Evolutionary conservation across 2,888 invertebrate species (phyloP), one percentile per base, ranked within the genome.

Genomic region (Autographa gamma): DNA sequence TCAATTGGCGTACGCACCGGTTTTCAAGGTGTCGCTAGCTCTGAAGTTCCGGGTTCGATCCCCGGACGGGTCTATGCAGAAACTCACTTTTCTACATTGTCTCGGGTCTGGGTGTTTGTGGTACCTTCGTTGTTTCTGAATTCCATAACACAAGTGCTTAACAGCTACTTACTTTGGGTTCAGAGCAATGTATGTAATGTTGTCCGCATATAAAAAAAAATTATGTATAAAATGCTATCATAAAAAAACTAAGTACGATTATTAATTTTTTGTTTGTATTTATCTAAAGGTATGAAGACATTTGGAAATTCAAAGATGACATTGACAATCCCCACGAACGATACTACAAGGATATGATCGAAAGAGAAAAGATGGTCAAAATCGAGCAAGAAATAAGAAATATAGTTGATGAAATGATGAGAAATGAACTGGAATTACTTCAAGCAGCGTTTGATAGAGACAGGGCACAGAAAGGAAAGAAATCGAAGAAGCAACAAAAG

Each of bases 301-400:
- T 97, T 32, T 99, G 99, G 99, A 97, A 97, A 83, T 96, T 97
- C 67, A 97, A 97, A 88, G 97, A 98, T 82, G 98, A 98, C 86
- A 93, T 96, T 0, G 94, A 96, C 1, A 98, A 98, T 91, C 96
- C 97, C 0, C 95, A 96, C 63, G 98, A 99, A 89, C 96, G 96
- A 32, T 97, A 97, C 83, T 98, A 98, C 87, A 96, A 96, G 66
- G 97, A 98, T 73, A 97, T 99, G 94, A 98, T 99, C 81, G 97
- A 97, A 86, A 96, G 97, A 72, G 98, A 98, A 76, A 99, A 99
- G 92, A 97, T 97, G 87, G 94, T 96, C 0, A 97, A 98, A 91
- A 97, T 99, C 73, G 98, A 98, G 90, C 96, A 97, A 72, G 98
- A 98, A 89, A 96, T 99, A 70, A 96, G 98, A 81, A 96, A 97